Percentiles rank a stretch among this genome's conserved stretches.
phyloP scores from a whole-genome alignment of 2,113 vertebrate genomes.

The Ranitomeya imitator region DNA sequence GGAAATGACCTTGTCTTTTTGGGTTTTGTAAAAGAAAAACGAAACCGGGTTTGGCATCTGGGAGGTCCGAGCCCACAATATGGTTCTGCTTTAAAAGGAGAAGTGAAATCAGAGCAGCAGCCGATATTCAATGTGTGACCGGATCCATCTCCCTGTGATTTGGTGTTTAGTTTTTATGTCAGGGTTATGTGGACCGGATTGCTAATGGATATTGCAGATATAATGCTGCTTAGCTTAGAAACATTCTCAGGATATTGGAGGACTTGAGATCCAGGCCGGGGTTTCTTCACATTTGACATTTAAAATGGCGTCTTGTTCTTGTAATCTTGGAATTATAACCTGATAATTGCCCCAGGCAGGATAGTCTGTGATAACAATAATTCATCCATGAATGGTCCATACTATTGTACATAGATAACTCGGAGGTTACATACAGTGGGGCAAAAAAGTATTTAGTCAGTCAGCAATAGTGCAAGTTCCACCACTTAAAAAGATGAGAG shows the following conservation, averaged over 20 bases:
- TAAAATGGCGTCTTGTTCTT: neutral
- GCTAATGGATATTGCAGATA: neutral
- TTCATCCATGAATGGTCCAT: neutral
- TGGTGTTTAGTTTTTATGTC: neutral
- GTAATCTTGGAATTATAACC: neutral
- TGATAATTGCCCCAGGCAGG: neutral
- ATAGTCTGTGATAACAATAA: neutral
- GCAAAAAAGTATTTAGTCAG: no score
- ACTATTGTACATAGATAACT: neutral
- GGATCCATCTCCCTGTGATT: neutral
- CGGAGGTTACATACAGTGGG: neutral
- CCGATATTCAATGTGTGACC: neutral
- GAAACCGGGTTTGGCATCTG: conserved; percentile 1
- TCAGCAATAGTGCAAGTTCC: no score
- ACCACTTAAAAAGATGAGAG: no score
- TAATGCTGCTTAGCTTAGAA: neutral
- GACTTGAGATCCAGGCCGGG: neutral
- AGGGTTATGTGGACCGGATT: neutral
- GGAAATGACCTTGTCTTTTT: conserved; percentile 52
- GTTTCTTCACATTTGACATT: neutral
- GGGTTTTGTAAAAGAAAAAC: neutral
- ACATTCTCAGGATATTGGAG: neutral
- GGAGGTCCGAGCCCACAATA: conserved; percentile 34
- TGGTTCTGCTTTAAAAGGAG: conserved; percentile 35
- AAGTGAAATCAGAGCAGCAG: conserved; percentile 8